Conservation (phyloP, 2,113 vertebrate genomes). For the Ia io region DNA sequence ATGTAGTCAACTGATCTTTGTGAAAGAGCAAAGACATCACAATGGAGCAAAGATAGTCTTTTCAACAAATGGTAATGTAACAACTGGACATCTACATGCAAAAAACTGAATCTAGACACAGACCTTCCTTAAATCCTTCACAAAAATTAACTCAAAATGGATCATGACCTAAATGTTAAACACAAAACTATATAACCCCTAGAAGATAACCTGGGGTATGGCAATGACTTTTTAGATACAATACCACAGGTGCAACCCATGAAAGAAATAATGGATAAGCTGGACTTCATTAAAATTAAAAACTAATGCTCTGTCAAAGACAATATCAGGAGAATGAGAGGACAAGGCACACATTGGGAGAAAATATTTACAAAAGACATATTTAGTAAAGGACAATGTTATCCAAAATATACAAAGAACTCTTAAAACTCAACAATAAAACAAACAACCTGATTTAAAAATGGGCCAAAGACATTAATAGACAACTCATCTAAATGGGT, state of each 20-base stretch:
- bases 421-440: background rate
- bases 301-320: background rate
- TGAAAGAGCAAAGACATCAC: background rate
- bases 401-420: background rate
- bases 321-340: background rate
- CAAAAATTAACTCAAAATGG: background rate
- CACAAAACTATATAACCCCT: background rate
- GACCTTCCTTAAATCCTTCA: background rate
- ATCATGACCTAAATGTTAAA: background rate
- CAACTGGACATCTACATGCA: background rate
- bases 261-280: background rate
- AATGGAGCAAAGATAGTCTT: background rate
- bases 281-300: background rate
- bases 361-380: background rate
- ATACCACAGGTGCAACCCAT: background rate
- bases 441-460: background rate
- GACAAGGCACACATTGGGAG: background rate
- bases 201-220: background rate
- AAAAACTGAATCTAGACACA: background rate
- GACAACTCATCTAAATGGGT: background rate
- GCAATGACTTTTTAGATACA: background rate
- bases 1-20: background rate
- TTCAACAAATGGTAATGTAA: background rate
- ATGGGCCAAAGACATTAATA: background rate
- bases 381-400: background rate